Evolutionary conservation across 2,797 vertebrate species (phyloP).

Genomic region (Bradypodion ventrale): DNA sequence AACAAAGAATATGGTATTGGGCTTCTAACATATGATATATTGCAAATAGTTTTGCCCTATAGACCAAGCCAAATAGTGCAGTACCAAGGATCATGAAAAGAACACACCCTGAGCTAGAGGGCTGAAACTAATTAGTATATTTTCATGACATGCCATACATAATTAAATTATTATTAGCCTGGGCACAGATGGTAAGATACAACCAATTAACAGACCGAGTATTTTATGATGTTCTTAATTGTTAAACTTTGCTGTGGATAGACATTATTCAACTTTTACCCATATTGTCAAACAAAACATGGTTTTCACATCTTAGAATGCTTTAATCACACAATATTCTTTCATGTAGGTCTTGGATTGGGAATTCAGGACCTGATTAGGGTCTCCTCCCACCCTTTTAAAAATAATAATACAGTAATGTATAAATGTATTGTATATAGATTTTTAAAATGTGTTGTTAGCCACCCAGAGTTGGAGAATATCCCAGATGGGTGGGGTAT

Average conservation of each 20-base stretch:
- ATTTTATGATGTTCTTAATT: not conserved
- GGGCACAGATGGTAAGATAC: not conserved
- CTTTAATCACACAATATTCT: not conserved
- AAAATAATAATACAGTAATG: too few relatives aligned
- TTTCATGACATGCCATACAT: not conserved
- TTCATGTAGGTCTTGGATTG: too few relatives aligned
- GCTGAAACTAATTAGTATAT: not conserved
- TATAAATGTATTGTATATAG: too few relatives aligned
- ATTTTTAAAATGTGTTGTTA: too few relatives aligned
- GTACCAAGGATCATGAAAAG: not conserved
- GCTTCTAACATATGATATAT: conserved; percentile 16
- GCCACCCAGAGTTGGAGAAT: too few relatives aligned
- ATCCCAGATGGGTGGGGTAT: too few relatives aligned
- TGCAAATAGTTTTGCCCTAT: not conserved
- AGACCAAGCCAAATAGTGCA: not conserved
- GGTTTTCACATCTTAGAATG: not conserved
- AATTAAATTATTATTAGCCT: not conserved
- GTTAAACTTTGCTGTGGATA: not conserved
- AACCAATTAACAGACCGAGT: not conserved
- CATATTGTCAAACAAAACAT: not conserved
- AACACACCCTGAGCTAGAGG: not conserved
- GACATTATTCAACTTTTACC: not conserved
- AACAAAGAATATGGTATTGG: not conserved
- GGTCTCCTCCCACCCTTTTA: too few relatives aligned
- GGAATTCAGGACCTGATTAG: too few relatives aligned